A percentile compares a stretch with the other conserved stretches of the same genome.
phyloP scores from a whole-genome alignment of 2,888 invertebrate species.

The Drosophila planitibia region DNA sequence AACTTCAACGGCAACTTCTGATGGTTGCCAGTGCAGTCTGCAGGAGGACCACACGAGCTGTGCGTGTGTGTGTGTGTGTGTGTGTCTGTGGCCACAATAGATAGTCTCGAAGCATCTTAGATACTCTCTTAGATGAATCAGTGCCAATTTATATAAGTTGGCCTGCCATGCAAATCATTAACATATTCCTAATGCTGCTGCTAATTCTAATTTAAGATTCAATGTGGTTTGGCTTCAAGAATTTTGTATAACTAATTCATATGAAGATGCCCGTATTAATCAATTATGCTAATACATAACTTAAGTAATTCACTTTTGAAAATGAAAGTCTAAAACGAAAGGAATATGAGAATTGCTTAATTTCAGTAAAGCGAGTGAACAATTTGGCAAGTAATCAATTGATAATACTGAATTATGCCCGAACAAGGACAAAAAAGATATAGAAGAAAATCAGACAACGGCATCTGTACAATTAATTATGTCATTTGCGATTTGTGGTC shows the following conservation, averaged over 20 bases:
- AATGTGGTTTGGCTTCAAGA: neutral
- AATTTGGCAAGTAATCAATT: neutral
- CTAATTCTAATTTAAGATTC: neutral
- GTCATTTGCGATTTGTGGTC: neutral
- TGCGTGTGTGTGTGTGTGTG: neutral
- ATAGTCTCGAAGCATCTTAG: neutral
- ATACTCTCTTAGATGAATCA: neutral
- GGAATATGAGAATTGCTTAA: neutral
- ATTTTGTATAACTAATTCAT: neutral
- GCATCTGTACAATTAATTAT: neutral
- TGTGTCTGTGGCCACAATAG: neutral
- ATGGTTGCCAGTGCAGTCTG: neutral
- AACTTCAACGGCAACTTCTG: slow-evolving; percentile 13
- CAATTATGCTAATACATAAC: neutral
- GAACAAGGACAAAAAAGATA: neutral
- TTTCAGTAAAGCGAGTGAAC: neutral
- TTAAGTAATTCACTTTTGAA: neutral
- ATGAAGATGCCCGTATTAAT: neutral
- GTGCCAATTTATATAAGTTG: neutral
- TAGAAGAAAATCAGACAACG: no score
- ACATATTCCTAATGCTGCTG: neutral
- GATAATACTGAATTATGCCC: neutral
- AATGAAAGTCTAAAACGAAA: neutral
- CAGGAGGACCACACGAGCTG: neutral
- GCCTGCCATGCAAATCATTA: neutral